Percentiles rank a stretch among this genome's conserved stretches.
These are phyloP conservation scores for Diacarnus erythraeanus DNA, from an alignment of 37 sponge, comb jelly and placozoan species.

Conservation along the genomic window DNA sequence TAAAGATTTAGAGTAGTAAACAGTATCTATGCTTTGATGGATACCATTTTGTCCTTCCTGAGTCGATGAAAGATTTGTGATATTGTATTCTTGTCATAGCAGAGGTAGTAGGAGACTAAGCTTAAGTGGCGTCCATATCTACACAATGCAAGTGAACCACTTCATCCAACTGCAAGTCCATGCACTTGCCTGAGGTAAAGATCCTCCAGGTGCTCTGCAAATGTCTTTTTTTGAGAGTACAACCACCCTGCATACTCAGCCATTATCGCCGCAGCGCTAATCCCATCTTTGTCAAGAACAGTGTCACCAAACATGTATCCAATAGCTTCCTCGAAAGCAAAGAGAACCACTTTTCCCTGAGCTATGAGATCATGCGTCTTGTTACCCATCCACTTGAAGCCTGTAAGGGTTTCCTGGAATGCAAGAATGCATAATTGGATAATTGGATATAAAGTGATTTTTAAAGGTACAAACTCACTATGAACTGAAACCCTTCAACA, in stretches of 20 bases:
- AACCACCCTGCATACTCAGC: conserved; percentile 83
- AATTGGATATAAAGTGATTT: background rate
- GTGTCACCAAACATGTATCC: conserved; percentile 95
- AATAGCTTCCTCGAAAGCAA: conserved; percentile 98
- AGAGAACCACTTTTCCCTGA: conserved; percentile 85
- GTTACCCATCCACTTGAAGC: conserved; percentile 99
- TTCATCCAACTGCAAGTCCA: background rate
- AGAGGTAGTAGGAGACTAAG: conserved; percentile 81
- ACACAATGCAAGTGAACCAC: background rate
- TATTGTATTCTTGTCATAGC: conserved; percentile 65
- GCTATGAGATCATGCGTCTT: conserved; percentile 45
- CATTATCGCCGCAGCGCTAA: conserved; percentile 85
- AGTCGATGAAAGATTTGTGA: conserved; percentile 58
- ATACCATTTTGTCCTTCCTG: conserved; percentile 61
- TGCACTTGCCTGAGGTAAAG: conserved; percentile 66
- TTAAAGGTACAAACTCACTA: conserved; percentile 54
- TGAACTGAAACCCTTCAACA: conserved; percentile 88
- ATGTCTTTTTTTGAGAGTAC: conserved; percentile 56
- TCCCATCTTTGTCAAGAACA: conserved; percentile 97
- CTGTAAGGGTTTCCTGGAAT: conserved; percentile 91
- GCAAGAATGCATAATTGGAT: no score
- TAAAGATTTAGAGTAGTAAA: no score
- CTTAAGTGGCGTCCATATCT: conserved; percentile 82
- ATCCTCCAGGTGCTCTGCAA: conserved; percentile 70
- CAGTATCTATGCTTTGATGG: background rate